Base-by-base conservation (phyloP, 2,888 invertebrate genomes). In the Drepanosiphum platanoidis region DNA sequence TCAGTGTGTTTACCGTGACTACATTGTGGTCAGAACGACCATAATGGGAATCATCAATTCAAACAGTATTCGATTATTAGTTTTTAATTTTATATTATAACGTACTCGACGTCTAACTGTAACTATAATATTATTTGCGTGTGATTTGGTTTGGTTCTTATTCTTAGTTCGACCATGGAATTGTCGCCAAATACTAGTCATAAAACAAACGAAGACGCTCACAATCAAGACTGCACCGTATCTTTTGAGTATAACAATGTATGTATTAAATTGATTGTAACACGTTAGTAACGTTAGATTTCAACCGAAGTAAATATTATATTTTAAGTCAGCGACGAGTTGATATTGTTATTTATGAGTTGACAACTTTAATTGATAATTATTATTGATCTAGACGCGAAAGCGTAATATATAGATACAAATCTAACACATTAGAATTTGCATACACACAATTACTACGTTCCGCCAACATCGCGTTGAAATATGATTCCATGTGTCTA, bases 161-260 rank as follows among this genome's bases (percentile, higher is more conserved):
- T 22, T n/a, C n/a, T n/a, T 15, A 77, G 61, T 30, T 15, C 9
- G 18, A 77, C 46, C 39, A 81, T 71, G 58, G 81, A 81, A 81
- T 71, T 71, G 81, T 22, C 58, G n/a, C 15, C 58, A 0, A 71
- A 61, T 22, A 27, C 36, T n/a, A 22, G 32, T 39, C 30, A 32
- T 30, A 61, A 81, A 61, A 30, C 9, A 22, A 71, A 42, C 7
- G 30, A 7, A 61, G 32, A 39, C 13, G 58, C 39, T 15, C 58
- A 39, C 11, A 36, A 81, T 22, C 81, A 61, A 39, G 22, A 15
- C 27, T 81, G 71, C n/a, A 30, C 52, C 15, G 22, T 81, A 0
- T 39, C 71, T 30, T 71, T 81, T 4, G 81, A 61, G 7, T 4
- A 30, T n/a, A 52, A 58, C 58, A n/a, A n/a, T n/a, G 71, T 81